Conservation (phyloP, 1,140 invertebrate genomes). For the Artemia franciscana region DNA sequence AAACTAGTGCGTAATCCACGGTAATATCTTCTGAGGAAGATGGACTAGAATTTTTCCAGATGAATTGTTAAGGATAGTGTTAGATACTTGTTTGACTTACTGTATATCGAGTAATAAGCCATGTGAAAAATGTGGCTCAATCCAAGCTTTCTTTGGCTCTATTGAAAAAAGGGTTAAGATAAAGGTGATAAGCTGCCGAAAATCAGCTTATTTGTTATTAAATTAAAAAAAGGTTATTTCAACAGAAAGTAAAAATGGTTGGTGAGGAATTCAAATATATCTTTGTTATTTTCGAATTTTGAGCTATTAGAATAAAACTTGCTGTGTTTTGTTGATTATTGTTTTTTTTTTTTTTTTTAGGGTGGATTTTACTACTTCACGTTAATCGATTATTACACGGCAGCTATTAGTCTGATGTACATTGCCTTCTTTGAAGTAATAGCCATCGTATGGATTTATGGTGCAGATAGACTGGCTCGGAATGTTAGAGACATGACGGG, state of each 20-base stretch:
- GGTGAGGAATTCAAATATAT: conserved; percentile 3
- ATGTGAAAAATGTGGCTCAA: no score
- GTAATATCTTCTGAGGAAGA: no score
- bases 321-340: background rate
- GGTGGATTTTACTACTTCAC: conserved; percentile 82
- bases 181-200: no score
- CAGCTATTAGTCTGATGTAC: conserved; percentile 70
- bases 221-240: no score
- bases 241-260: background rate
- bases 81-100: no score
- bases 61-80: no score
- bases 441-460: conserved; percentile 73
- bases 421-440: conserved; percentile 77
- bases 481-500: conserved; percentile 77
- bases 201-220: no score
- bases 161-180: no score
- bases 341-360: conserved; percentile 22
- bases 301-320: background rate
- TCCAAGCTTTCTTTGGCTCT: no score
- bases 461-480: conserved; percentile 44
- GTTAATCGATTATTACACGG: conserved; percentile 74
- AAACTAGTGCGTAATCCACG: no score
- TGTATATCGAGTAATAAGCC: no score
- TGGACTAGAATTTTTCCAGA: no score
- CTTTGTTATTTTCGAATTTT: background rate